These are phyloP conservation scores for Bradysia coprophila DNA, from an alignment of 1,140 invertebrate genomes.

Conservation along the genomic window DNA sequence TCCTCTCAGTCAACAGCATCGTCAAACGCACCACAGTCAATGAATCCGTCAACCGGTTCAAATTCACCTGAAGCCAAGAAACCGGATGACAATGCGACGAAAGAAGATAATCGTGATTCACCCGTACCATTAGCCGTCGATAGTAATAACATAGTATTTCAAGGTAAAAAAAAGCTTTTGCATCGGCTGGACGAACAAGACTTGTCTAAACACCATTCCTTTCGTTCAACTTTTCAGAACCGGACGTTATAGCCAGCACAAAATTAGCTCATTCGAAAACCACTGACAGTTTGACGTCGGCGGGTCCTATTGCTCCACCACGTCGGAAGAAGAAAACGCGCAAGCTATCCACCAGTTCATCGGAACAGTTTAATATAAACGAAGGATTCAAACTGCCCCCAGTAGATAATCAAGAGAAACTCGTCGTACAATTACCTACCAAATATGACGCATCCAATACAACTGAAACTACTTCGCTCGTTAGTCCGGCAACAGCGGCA, in stretches of 20 bases:
- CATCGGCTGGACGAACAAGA: no score
- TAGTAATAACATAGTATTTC: no score
- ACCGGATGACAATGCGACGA: neutral
- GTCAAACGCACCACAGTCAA: neutral
- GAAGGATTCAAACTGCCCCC: slow-evolving; percentile 12
- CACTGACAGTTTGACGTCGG: slow-evolving; percentile 20
- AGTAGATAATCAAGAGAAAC: slow-evolving; percentile 14
- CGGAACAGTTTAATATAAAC: slow-evolving; percentile 16
- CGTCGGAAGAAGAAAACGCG: slow-evolving; percentile 56
- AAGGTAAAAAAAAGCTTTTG: no score
- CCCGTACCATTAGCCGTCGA: no score
- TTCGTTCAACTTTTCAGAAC: no score
- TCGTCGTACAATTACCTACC: slow-evolving; percentile 14
- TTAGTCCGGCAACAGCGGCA: slow-evolving; percentile 57
- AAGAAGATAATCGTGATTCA: neutral
- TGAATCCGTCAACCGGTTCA: slow-evolving; percentile 9
- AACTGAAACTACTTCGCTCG: slow-evolving; percentile 26
- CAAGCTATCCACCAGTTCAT: slow-evolving; percentile 27
- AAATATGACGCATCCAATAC: slow-evolving; percentile 24
- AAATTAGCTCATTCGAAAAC: slow-evolving; percentile 39
- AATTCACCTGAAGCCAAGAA: neutral
- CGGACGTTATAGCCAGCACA: slow-evolving; percentile 86
- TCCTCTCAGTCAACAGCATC: slow-evolving; percentile 2
- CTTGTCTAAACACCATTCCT: no score
- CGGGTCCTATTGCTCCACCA: slow-evolving; percentile 57